Base-by-base conservation (phyloP, 64 coral and sea anemone species). In the Orbicella faveolata region DNA sequence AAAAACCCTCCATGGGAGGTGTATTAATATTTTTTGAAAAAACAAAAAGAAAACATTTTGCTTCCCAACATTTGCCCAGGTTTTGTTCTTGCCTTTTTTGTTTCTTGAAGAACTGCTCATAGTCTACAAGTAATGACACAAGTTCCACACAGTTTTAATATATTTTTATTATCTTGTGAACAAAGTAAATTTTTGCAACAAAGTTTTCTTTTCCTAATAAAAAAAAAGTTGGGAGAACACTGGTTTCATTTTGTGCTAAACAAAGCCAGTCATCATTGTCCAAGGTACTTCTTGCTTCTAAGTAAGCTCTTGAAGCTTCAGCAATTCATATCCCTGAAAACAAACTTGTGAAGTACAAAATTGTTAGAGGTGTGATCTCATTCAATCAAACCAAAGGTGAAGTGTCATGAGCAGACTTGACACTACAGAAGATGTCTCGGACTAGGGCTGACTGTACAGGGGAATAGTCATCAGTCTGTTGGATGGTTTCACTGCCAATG, bases 271-370 rank as follows among this genome's bases (percentile, higher is more conserved):
- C 26, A 3, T 61, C 35, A 44, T 21, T 23, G 18, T 67, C 26
- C 80, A 83, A 34, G 19, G 16, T 63, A 82, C 21, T 12, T 23
- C 59, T 82, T 63, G 76, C 52, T 62, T 39, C 61, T 44, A 23
- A 7, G 55, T n/a, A 62, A 67, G 18, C 61, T 83, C 80, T 83
- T 68, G 34, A 14, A 19, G 34, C 9, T 68, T 65, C 13, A 66
- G 18, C 6, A 34, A 23, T 67, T 83, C 35, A 67, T 15, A 44
- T 37, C 1, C 75, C 87, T 89, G 87, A 53, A 89, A 89, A 89
- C n/a, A 30, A 89, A 89, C 87, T 89, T 89, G 87, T 89, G 87
- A 77, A 89, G 87, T 89, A 65, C 13, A 83, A 41, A 21, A 66
- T 67, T 66, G 80, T 83, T 83, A 83, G 80, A 83, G 52, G 13